A percentile compares a stretch with the other conserved stretches of the same genome.
phyloP scores from a whole-genome alignment of 2,888 invertebrate genomes.

The Orgyia antiqua region DNA sequence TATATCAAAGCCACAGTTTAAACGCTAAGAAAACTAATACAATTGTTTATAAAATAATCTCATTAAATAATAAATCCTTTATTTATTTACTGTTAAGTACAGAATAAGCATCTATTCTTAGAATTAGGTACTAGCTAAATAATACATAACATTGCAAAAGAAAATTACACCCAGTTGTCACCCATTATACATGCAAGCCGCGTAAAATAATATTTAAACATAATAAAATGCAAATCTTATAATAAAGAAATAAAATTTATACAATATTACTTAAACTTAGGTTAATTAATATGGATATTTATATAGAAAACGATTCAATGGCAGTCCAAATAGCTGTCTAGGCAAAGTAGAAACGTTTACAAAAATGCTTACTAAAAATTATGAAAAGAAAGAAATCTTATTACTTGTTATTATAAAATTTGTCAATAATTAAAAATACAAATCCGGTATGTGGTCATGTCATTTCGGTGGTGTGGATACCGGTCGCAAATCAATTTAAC shows the following conservation, averaged over 20 bases:
- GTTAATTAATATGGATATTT: slow-evolving; percentile 19
- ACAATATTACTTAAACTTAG: slow-evolving; percentile 17
- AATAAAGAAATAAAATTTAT: slow-evolving; percentile 27
- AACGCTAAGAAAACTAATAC: no score
- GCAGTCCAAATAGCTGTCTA: slow-evolving; percentile 39
- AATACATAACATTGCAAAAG: slow-evolving; percentile 24
- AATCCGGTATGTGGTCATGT: slow-evolving; percentile 11
- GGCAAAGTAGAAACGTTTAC: no score
- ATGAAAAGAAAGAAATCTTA: slow-evolving; percentile 15
- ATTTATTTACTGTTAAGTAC: slow-evolving; percentile 39
- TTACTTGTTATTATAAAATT: no score
- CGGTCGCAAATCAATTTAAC: slow-evolving; percentile 14
- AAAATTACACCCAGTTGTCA: slow-evolving; percentile 34
- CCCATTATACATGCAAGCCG: slow-evolving; percentile 31
- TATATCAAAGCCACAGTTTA: no score
- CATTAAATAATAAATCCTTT: slow-evolving; percentile 16
- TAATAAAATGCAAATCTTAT: slow-evolving; percentile 28
- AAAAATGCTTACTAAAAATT: not conserved
- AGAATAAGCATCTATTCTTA: slow-evolving; percentile 23
- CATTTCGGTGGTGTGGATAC: slow-evolving; percentile 32
- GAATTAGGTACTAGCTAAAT: slow-evolving; percentile 18
- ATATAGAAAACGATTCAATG: slow-evolving; percentile 14
- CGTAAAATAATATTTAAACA: slow-evolving; percentile 21
- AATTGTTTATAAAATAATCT: slow-evolving; percentile 24
- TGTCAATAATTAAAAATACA: no score